phyloP scores from a whole-genome alignment of 2,888 invertebrate genomes.

The Ferdinandea cuprea region DNA sequence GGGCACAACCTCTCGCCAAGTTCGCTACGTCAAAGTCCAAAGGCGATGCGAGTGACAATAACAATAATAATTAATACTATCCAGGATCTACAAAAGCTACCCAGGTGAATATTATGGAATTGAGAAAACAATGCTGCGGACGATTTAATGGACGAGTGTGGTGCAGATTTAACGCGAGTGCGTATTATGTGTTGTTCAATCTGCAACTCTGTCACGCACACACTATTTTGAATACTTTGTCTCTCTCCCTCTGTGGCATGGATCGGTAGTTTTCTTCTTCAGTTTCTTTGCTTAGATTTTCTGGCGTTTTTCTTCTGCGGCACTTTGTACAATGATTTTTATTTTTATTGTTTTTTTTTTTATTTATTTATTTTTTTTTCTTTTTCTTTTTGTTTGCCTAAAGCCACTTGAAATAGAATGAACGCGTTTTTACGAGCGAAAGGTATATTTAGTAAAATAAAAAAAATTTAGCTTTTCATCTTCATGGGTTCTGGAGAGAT shows the following conservation, averaged over 20 bases:
- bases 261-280: background rate
- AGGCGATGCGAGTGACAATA: no score
- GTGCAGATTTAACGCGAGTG: constrained; percentile 35
- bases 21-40: background rate
- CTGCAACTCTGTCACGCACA: constrained; percentile 63
- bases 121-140: constrained; percentile 29
- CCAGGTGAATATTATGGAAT: constrained; percentile 67
- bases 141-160: constrained; percentile 44
- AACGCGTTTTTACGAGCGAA: constrained; percentile 30
- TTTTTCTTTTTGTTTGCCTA: constrained; percentile 8
- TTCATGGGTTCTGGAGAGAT: background rate
- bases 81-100: background rate
- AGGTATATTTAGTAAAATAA: background rate
- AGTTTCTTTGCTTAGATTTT: constrained; percentile 35
- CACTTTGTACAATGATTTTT: no score
- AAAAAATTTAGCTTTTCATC: constrained; percentile 28
- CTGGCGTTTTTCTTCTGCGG: constrained; percentile 48
- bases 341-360: no score
- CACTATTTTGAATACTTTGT: constrained; percentile 27
- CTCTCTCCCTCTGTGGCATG: constrained; percentile 75
- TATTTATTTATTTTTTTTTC: no score
- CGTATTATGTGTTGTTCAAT: constrained; percentile 53
- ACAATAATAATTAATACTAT: background rate
- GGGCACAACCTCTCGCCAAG: background rate
- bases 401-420: constrained; percentile 1